Evolutionary conservation across 2,113 vertebrate species (phyloP).

Genomic region (Galbula dea): DNA sequence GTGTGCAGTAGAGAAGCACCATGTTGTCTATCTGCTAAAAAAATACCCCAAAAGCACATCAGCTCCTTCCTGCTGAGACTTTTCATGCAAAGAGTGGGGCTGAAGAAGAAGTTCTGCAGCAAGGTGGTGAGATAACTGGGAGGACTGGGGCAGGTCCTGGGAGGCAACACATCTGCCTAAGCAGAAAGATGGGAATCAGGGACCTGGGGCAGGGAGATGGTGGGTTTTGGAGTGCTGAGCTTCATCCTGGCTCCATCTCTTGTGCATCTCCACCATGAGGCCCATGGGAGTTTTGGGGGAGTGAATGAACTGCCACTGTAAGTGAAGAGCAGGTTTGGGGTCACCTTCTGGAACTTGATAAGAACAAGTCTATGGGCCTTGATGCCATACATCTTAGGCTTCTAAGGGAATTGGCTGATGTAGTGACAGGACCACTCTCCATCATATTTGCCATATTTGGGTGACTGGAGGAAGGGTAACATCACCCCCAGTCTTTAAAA

Average conservation of each 20-base stretch:
- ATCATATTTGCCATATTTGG: too few relatives aligned
- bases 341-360: too few relatives aligned
- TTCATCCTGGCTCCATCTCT: neutral
- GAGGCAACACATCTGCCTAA: neutral
- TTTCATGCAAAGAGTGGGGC: neutral
- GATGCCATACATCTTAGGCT: too few relatives aligned
- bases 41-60: fast-evolving
- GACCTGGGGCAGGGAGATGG: neutral
- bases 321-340: too few relatives aligned
- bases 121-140: neutral
- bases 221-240: neutral
- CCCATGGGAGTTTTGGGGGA: too few relatives aligned
- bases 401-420: too few relatives aligned
- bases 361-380: too few relatives aligned
- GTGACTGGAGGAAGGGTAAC: too few relatives aligned
- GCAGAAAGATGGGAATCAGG: neutral
- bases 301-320: too few relatives aligned
- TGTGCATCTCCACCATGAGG: fast-evolving
- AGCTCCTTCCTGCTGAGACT: neutral
- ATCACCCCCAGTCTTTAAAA: too few relatives aligned
- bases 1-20: fast-evolving
- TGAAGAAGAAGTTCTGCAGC: neutral
- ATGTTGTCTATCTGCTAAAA: neutral
- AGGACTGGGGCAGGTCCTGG: neutral
- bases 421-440: too few relatives aligned